Evolutionary conservation across 1,140 invertebrate species (phyloP).

Genomic region (Euura saliciscinereae): DNA sequence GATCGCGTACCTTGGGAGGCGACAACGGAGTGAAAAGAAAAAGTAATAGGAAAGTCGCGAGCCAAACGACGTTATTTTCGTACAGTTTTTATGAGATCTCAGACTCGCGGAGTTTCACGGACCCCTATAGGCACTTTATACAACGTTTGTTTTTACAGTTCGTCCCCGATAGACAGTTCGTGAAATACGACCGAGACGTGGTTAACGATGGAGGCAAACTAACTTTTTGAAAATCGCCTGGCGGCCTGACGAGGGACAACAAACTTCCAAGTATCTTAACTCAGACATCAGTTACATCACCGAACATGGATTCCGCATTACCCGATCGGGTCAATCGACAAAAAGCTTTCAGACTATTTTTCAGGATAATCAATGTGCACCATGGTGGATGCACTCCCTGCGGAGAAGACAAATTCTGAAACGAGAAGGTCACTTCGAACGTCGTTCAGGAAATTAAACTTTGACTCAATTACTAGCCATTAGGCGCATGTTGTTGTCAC

Average conservation of each 20-base stretch:
- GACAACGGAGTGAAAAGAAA: not conserved
- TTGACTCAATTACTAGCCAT: constrained; percentile 53
- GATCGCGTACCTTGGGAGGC: too few relatives aligned
- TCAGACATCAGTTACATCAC: too few relatives aligned
- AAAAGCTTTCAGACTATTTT: too few relatives aligned
- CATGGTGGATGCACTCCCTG: not conserved
- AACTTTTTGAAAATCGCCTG: not conserved
- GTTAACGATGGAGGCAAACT: not conserved
- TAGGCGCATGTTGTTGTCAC: constrained; percentile 56
- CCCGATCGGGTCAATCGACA: too few relatives aligned
- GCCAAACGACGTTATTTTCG: not conserved
- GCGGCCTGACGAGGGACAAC: not conserved
- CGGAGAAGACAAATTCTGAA: not conserved
- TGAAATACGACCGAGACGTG: not conserved
- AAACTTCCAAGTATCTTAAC: not conserved
- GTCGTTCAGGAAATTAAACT: constrained; percentile 58
- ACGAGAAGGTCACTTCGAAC: not conserved
- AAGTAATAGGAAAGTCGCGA: not conserved
- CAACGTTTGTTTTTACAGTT: constrained; percentile 7
- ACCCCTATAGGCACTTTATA: not conserved
- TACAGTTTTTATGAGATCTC: not conserved
- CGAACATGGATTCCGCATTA: too few relatives aligned
- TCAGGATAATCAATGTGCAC: too few relatives aligned
- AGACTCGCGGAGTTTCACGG: not conserved
- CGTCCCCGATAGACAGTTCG: constrained; percentile 6